These are phyloP conservation scores for Heterodera filipjevi DNA, from an alignment of 2,888 invertebrate species.

Conservation along the genomic window DNA sequence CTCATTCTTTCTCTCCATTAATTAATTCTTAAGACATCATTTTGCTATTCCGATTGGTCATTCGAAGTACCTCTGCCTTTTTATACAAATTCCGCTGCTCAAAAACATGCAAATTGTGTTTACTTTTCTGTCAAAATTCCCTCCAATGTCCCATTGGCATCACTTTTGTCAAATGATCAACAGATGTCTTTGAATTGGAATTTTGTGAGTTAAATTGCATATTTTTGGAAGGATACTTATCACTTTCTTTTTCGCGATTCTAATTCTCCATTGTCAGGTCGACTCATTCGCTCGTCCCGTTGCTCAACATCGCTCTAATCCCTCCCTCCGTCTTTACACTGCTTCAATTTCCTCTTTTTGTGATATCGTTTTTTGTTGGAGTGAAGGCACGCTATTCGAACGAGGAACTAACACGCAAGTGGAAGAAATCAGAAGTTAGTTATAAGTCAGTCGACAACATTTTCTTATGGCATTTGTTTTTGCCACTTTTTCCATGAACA, in stretches of 20 bases:
- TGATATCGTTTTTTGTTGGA: conserved; percentile 45
- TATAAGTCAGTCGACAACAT: background rate
- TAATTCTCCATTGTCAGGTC: conserved; percentile 10
- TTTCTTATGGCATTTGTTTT: too few relatives aligned
- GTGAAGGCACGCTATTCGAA: conserved; percentile 41
- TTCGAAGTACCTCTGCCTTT: background rate
- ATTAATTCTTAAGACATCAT: background rate
- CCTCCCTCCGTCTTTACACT: conserved; percentile 44
- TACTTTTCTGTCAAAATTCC: background rate
- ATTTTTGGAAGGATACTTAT: background rate
- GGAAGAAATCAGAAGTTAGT: conserved; percentile 37
- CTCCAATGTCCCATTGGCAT: background rate
- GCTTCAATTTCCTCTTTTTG: conserved; percentile 37
- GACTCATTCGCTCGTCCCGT: conserved; percentile 30
- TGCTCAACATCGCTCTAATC: conserved; percentile 32
- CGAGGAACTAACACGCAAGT: conserved; percentile 30
- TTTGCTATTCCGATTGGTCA: background rate
- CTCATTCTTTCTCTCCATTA: too few relatives aligned
- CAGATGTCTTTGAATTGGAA: background rate
- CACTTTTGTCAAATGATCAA: background rate
- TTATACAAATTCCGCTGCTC: background rate
- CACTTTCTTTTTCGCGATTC: background rate
- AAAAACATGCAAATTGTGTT: background rate
- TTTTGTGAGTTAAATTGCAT: background rate
- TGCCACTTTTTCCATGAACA: too few relatives aligned